Percentiles rank a stretch among this genome's conserved stretches.
phyloP scores from a whole-genome alignment of 2,888 invertebrate species.

The Isotomurus palustris region DNA sequence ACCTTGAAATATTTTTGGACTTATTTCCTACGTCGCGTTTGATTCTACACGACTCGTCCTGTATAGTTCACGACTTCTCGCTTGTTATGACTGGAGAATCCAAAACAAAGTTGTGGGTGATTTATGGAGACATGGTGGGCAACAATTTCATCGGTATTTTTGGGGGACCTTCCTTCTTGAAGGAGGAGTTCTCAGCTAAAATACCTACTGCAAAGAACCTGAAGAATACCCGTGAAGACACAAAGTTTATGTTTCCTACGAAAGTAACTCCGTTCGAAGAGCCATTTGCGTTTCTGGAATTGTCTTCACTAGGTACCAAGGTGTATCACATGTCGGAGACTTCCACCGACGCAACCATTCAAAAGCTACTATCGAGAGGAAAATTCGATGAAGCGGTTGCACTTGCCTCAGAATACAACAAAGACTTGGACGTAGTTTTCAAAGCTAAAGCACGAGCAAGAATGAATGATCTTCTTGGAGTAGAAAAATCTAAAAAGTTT shows the following conservation, averaged over 20 bases:
- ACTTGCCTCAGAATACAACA: slow-evolving; percentile 32
- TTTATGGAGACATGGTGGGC: slow-evolving; percentile 12
- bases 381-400: slow-evolving; percentile 36
- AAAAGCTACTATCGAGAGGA: slow-evolving; percentile 39
- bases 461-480: slow-evolving; percentile 2
- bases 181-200: slow-evolving; percentile 30
- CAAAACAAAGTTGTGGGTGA: slow-evolving; percentile 34
- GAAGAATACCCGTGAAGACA: not conserved
- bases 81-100: slow-evolving; percentile 23
- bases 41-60: slow-evolving; percentile 5
- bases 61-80: slow-evolving; percentile 32
- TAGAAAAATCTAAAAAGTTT: not conserved
- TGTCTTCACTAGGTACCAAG: slow-evolving; percentile 3
- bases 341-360: slow-evolving; percentile 38
- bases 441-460: slow-evolving; percentile 38
- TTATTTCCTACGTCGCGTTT: slow-evolving; percentile 6
- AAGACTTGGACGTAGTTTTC: slow-evolving; percentile 40
- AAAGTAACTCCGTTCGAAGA: slow-evolving; percentile 32
- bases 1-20: slow-evolving; percentile 24
- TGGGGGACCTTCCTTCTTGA: slow-evolving; percentile 23
- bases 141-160: slow-evolving; percentile 31
- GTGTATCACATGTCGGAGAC: slow-evolving; percentile 41
- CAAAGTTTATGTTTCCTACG: slow-evolving; percentile 20
- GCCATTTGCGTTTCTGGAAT: slow-evolving; percentile 32
- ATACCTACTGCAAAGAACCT: slow-evolving; percentile 15